A percentile compares a stretch with the other conserved stretches of the same genome.
phyloP scores from a whole-genome alignment of 1,140 invertebrate genomes.

The Amyelois transitella region DNA sequence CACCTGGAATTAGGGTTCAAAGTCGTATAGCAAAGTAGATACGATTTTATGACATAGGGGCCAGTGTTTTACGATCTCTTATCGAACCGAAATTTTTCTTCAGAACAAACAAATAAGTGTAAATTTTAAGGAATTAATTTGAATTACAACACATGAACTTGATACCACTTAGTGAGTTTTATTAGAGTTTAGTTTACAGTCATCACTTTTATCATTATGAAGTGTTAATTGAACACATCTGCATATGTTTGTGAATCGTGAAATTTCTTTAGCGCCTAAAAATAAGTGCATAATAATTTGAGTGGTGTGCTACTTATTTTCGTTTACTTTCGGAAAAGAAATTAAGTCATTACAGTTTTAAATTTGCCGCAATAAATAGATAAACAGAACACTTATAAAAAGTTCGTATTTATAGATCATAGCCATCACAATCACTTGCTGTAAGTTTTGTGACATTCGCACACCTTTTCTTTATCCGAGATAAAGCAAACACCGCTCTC shows the following conservation, averaged over 20 bases:
- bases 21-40: slow-evolving; percentile 33
- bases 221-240: not conserved
- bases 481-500: slow-evolving; percentile 70
- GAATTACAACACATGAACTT: slow-evolving; percentile 23
- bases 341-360: not conserved
- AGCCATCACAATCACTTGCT: slow-evolving; percentile 22
- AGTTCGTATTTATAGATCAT: not conserved
- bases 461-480: slow-evolving; percentile 60
- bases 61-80: slow-evolving; percentile 64
- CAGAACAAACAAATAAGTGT: slow-evolving; percentile 30
- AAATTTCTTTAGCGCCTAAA: not conserved
- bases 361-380: not conserved
- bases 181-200: not conserved
- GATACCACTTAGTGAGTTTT: slow-evolving; percentile 15
- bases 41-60: slow-evolving; percentile 56
- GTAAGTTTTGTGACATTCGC: slow-evolving; percentile 36
- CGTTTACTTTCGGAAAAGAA: not conserved
- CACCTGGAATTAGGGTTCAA: slow-evolving; percentile 35
- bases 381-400: too few species aligned
- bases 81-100: slow-evolving; percentile 61
- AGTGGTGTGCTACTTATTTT: not conserved
- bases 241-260: not conserved
- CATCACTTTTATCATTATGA: not conserved
- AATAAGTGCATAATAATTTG: not conserved
- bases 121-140: slow-evolving; percentile 32